phyloP scores from a whole-genome alignment of 2,888 invertebrate species.

The Heteropelma amictum region DNA sequence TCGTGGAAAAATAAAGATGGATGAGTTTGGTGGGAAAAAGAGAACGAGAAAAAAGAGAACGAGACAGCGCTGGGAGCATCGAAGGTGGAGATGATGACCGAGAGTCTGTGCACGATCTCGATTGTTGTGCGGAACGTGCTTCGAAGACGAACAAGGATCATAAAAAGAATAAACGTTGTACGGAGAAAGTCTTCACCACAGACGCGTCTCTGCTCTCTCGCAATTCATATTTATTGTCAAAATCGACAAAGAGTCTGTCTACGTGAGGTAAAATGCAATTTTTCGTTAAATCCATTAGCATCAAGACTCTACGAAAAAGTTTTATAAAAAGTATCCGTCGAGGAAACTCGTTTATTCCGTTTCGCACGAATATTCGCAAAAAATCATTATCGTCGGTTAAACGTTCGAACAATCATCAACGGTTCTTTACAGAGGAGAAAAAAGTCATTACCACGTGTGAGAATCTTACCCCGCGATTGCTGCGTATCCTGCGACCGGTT shows the following conservation, averaged over 20 bases:
- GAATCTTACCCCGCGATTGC: slow-evolving; percentile 84
- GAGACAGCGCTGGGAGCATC: neutral
- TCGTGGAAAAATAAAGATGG: slow-evolving; percentile 6
- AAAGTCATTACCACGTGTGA: too few relatives aligned
- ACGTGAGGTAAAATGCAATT: slow-evolving; percentile 33
- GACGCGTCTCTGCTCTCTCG: neutral
- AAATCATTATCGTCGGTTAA: neutral
- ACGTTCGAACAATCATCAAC: neutral
- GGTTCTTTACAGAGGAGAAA: slow-evolving; percentile 3
- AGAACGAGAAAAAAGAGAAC: neutral
- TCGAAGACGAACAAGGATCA: slow-evolving; percentile 26
- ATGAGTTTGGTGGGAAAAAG: neutral
- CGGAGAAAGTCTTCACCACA: neutral
- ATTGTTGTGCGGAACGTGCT: slow-evolving; percentile 42
- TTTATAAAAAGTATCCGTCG: neutral
- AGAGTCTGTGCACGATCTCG: slow-evolving; percentile 32
- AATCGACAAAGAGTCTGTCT: slow-evolving; percentile 16
- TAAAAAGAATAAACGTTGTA: neutral
- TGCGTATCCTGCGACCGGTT: slow-evolving; percentile 86
- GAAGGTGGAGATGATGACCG: slow-evolving; percentile 36
- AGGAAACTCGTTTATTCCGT: too few relatives aligned
- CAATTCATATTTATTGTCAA: slow-evolving; percentile 10
- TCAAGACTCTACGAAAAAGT: neutral
- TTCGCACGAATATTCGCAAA: too few relatives aligned
- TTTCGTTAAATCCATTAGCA: too few relatives aligned